Percentiles rank a stretch among this genome's conserved stretches.
Conservation (phyloP, 2,797 vertebrate genomes). For the Gymnodraco acuticeps region DNA sequence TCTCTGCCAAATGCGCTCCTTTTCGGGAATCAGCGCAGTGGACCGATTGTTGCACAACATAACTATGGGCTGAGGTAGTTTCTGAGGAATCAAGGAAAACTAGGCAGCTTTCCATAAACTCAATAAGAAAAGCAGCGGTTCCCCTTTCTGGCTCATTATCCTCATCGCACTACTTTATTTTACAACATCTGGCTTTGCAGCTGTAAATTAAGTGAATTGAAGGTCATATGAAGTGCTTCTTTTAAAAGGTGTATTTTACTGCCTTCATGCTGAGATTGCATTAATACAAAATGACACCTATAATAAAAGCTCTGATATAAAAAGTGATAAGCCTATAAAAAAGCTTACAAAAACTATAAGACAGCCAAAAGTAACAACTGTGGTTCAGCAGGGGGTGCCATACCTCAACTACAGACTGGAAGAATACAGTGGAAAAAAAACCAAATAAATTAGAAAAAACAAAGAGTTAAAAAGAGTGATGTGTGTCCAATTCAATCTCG, state of each 20-base stretch:
- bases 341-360: neutral
- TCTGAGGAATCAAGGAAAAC: conserved; percentile 45
- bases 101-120: conserved; percentile 52
- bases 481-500: conserved; percentile 3
- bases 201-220: conserved; percentile 15
- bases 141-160: conserved; percentile 26
- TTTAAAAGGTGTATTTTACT: neutral
- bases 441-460: neutral
- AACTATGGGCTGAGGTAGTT: conserved; percentile 80
- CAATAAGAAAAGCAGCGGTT: conserved; percentile 34
- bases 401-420: conserved; percentile 33
- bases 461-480: neutral
- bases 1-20: conserved; percentile 72
- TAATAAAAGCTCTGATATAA: conserved; percentile 11
- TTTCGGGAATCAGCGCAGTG: conserved; percentile 55
- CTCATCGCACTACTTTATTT: conserved; percentile 17
- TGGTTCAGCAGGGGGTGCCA: conserved; percentile 58
- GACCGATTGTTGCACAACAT: conserved; percentile 66
- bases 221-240: conserved; percentile 32
- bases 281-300: neutral
- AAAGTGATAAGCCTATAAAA: conserved; percentile 16
- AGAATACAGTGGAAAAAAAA: neutral
- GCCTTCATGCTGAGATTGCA: neutral
- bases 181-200: conserved; percentile 19
- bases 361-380: conserved; percentile 37